A percentile compares a stretch with the other conserved stretches of the same genome.
Evolutionary conservation across 2,113 vertebrate species (phyloP).

Genomic region (Entomyzon cyanotis): DNA sequence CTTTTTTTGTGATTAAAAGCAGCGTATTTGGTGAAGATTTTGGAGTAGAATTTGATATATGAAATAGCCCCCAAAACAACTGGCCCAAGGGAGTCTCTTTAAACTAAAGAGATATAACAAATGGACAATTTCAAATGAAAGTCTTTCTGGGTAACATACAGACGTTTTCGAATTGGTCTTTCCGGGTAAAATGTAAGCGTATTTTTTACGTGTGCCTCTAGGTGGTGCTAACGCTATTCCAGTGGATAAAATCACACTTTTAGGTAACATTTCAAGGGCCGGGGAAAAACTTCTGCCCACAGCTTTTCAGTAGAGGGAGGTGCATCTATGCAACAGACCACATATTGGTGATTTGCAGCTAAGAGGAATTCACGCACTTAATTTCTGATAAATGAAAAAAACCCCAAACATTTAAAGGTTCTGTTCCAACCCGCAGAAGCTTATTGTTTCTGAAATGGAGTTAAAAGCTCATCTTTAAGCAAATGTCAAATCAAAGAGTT

Average conservation of each 20-base stretch:
- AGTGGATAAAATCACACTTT: neutral
- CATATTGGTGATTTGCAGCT: neutral
- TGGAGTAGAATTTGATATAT: neutral
- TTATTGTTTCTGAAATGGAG: neutral
- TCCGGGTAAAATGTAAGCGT: neutral
- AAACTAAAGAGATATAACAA: neutral
- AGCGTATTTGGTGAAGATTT: neutral
- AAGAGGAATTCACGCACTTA: neutral
- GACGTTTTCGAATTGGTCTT: no score
- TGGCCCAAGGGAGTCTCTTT: neutral
- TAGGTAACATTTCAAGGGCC: neutral
- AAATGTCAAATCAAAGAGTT: neutral
- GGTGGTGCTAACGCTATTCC: slow-evolving; percentile 53
- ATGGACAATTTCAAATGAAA: neutral
- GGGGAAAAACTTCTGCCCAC: neutral
- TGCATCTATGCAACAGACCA: neutral
- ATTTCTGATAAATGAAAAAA: neutral
- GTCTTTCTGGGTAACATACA: neutral
- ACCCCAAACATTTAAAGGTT: neutral
- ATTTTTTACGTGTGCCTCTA: neutral
- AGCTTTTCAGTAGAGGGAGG: neutral
- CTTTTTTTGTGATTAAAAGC: neutral
- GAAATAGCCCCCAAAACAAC: neutral
- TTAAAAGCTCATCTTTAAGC: neutral
- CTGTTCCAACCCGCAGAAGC: neutral